Conservation (phyloP, 2,113 vertebrate species). For the Xenotilapia leptura region DNA sequence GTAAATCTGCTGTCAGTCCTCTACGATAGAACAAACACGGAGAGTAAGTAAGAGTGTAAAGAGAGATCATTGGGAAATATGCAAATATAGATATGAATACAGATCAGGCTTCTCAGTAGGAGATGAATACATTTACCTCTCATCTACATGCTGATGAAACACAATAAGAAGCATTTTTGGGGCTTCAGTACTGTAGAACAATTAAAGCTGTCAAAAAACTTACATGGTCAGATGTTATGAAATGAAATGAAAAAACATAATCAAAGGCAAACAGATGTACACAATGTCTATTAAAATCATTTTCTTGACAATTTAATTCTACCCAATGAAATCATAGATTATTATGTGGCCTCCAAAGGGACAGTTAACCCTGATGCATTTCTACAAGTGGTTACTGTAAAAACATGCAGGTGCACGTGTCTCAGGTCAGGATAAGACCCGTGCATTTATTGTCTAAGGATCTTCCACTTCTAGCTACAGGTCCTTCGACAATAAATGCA, state of each 20-base stretch:
- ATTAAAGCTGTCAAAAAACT: background rate
- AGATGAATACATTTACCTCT: slow-evolving; percentile 57
- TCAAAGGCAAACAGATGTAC: background rate
- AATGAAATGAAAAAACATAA: slow-evolving; percentile 1
- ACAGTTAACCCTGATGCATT: background rate
- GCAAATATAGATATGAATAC: slow-evolving; percentile 54
- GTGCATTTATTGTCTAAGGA: background rate
- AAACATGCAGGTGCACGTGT: background rate
- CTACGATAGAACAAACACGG: slow-evolving; percentile 7
- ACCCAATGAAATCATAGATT: background rate
- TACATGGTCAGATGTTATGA: slow-evolving; percentile 21
- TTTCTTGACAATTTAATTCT: background rate
- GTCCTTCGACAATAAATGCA: background rate
- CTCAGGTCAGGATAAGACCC: background rate
- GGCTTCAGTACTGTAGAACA: background rate
- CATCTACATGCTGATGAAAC: slow-evolving; percentile 54
- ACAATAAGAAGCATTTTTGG: slow-evolving; percentile 7
- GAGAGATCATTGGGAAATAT: slow-evolving; percentile 50
- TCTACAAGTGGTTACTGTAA: background rate
- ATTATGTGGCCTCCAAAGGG: background rate
- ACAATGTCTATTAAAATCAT: background rate
- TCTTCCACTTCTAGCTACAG: background rate
- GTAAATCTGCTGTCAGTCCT: background rate
- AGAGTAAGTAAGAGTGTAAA: background rate
- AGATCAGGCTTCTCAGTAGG: slow-evolving; percentile 39